A percentile compares a stretch with the other conserved stretches of the same genome.
These are phyloP conservation scores for Microdon myrmicae DNA, from an alignment of 2,888 invertebrate genomes.

Conservation along the genomic window DNA sequence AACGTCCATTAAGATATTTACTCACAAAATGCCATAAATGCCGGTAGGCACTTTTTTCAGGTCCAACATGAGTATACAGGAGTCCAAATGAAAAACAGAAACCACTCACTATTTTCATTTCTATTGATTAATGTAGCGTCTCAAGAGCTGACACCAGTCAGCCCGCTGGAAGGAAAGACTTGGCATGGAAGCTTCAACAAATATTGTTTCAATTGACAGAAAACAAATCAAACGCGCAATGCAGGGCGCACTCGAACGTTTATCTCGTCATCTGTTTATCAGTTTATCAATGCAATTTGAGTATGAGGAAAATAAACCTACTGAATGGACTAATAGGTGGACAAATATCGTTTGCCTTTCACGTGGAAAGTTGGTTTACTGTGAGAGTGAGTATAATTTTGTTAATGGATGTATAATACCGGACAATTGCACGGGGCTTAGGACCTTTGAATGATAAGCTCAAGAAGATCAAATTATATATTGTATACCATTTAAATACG, in stretches of 20 bases:
- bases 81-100: constrained; percentile 25
- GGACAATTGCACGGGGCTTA: too few species aligned
- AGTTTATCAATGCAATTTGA: constrained; percentile 33
- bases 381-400: too few species aligned
- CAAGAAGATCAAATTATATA: too few species aligned
- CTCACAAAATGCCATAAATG: constrained; percentile 39
- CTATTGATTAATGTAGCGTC: constrained; percentile 46
- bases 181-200: constrained; percentile 46
- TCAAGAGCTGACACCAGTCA: constrained; percentile 36
- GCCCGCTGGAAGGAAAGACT: constrained; percentile 20
- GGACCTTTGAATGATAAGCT: too few species aligned
- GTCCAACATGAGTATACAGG: constrained; percentile 24
- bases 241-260: constrained; percentile 26
- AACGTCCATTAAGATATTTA: constrained; percentile 27
- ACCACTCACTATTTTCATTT: constrained; percentile 44
- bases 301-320: constrained; percentile 43
- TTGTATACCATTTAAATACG: too few species aligned
- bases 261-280: constrained; percentile 40
- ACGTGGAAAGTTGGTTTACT: constrained; percentile 32
- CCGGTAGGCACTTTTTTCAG: constrained; percentile 35
- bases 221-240: constrained; percentile 11
- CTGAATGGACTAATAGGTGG: constrained; percentile 28
- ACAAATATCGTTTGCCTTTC: constrained; percentile 22
- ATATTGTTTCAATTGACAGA: constrained; percentile 48
- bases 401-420: too few species aligned